Evolutionary conservation across 92 coral and sea anemone species (phyloP), one percentile per base, ranked within the genome.

Genomic region (Virgularia gustaviana): DNA sequence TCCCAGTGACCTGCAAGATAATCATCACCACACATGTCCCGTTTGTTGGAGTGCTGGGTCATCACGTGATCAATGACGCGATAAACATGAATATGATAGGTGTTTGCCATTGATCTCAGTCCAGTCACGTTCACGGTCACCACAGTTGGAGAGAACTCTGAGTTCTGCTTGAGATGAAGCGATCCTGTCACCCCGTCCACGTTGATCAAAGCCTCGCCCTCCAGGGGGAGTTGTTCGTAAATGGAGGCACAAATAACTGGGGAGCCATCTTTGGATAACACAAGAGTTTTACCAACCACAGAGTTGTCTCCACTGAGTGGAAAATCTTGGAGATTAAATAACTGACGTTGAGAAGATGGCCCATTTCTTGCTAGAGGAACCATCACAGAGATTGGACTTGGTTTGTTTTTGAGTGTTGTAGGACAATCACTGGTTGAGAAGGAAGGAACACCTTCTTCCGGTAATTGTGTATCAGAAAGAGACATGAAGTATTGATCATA

Each of bases 11-110:
- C 94, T 9, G 94, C 96, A 4, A 84, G 85, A 23, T 58, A 32
- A 2, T 15, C 64, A 4, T n/a, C 38, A 10, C 90, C 82, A 55
- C 98, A 92, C 11, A 86, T 83, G 41, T 42, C 72, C 25, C 20
- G 44, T 51, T 43, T 11, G 39, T 68, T 68, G n/a, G 11, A 31
- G 6, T 30, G 20, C 6, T 30, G 11, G 29, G 16, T 22, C 33
- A 68, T 49, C 9, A 38, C 61, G 5, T 0, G 15, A 34, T 68
- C 75, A 19, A 49, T 27, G 31, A 68, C 75, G 30, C 61, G 47
- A 78, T 78, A 92, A 66, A 86, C 82, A 74, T 92, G 98, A 0
- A 92, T 90, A 42, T 92, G 98, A 37, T 78, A 92, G 3, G 90
- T 91, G 29, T 85, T 76, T 4, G 98, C 89, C 58, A 66, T 71